phyloP scores from a whole-genome alignment of 2,113 vertebrate species.

The Pterocles gutturalis region DNA sequence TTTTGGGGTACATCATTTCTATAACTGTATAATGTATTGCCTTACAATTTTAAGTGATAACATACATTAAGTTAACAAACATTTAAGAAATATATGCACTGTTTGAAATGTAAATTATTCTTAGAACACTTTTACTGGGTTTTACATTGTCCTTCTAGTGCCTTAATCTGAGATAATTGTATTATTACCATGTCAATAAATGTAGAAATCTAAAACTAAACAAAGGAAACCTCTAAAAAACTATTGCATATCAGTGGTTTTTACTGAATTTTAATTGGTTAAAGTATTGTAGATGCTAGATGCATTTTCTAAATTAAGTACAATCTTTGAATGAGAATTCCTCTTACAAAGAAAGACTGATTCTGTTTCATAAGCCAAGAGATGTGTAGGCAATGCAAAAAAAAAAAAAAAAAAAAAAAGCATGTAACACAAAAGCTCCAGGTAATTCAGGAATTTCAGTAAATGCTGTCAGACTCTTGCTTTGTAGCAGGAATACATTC shows the following conservation, averaged over 20 bases:
- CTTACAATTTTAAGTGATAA: conserved; percentile 92
- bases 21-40: conserved; percentile 94
- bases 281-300: conserved; percentile 74
- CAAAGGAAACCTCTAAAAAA: conserved; percentile 58
- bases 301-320: conserved; percentile 82
- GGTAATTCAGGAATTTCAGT: conserved; percentile 77
- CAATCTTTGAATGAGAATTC: conserved; percentile 81
- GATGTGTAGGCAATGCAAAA: conserved; percentile 58
- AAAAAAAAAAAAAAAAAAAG: neutral
- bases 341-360: conserved; percentile 76
- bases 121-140: conserved; percentile 94
- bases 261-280: conserved; percentile 79
- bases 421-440: conserved; percentile 45
- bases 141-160: conserved; percentile 93
- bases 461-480: conserved; percentile 77
- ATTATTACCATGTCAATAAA: conserved; percentile 90
- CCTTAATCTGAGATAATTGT: conserved; percentile 93
- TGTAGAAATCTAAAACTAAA: conserved; percentile 74
- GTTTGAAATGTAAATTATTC: conserved; percentile 99
- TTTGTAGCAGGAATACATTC: conserved; percentile 75
- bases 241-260: conserved; percentile 76
- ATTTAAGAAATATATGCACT: conserved; percentile 94
- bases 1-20: conserved; percentile 90
- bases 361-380: conserved; percentile 69
- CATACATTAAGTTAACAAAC: conserved; percentile 96